Evolutionary conservation across 2,888 invertebrate genomes (phyloP).

Genomic region (Cremastinae sp.): DNA sequence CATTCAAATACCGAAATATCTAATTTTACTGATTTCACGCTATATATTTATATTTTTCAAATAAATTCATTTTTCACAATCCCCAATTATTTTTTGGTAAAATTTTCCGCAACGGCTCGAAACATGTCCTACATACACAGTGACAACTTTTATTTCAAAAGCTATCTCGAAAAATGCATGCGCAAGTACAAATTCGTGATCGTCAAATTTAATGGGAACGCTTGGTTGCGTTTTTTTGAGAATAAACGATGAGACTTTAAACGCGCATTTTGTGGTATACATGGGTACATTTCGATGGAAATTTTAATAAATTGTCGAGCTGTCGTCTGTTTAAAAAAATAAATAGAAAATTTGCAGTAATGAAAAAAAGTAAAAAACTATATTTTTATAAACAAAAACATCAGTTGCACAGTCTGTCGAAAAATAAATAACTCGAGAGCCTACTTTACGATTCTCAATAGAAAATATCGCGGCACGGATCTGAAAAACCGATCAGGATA

Average conservation of each 20-base stretch:
- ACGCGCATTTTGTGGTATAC: neutral
- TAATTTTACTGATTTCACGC: too few species aligned
- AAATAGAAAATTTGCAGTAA: neutral
- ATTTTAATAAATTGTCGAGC: too few species aligned
- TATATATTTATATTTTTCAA: too few species aligned
- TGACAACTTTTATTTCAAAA: too few species aligned
- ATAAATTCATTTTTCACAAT: too few species aligned
- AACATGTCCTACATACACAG: too few species aligned
- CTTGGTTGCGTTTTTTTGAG: neutral
- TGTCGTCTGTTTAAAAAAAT: neutral
- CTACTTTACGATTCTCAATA: conserved; percentile 27
- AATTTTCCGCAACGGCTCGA: too few species aligned
- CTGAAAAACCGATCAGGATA: conserved; percentile 42
- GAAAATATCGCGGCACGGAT: conserved; percentile 32
- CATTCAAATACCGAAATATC: conserved; percentile 5
- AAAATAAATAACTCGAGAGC: conserved; percentile 26
- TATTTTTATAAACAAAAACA: neutral
- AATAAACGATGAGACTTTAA: conserved; percentile 4
- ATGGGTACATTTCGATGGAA: conserved; percentile 8
- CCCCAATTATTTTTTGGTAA: too few species aligned
- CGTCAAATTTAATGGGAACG: conserved; percentile 7
- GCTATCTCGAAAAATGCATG: too few species aligned
- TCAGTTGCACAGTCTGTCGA: conserved; percentile 28
- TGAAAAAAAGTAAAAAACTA: too few species aligned
- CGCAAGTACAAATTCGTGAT: neutral